Base-by-base conservation (phyloP, 2,113 vertebrate species). In the Hyperopisus bebe region DNA sequence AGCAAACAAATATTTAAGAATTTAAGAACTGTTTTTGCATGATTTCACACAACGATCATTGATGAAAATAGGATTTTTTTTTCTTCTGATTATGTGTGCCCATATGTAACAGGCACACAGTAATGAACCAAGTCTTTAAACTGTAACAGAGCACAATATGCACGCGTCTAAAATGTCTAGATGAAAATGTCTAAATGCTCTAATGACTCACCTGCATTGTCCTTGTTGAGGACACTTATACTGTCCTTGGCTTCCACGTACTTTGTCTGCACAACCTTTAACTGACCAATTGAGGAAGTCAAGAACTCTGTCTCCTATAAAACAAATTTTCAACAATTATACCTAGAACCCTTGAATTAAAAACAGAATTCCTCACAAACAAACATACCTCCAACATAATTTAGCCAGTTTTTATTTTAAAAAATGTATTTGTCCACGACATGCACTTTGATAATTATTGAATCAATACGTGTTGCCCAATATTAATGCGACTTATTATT, bases 231-330 rank as follows among this genome's bases (percentile, higher is more conserved):
- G 35, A 98, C 96, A 42, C 92, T 96, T 91, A 99, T 94, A 91
- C 97, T 97, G 66, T 99, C 97, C 94, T 98, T 98, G 77, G 98
- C 98, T 90, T 98, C 98, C 91, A 98, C 97, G 21, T 97, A 98
- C 93, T 98, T 99, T 21, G 96, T 97, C 94, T 98, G 98, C 3
- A 96, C 97, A 83, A 98, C 96, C 94, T 98, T 98, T 90, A 99
- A 94, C 94, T 99, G 98, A 6, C 96, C 95, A 42, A 99, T 97
- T 35, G 98, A 98, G 70, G 97, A 97, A 1, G 97, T 97, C 93
- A 98, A 91, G 92, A 99, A 99, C 91, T 99, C 98, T n/a, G 97
- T 94, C 91, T 99, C 98, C 97, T 99, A 91, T 10, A 91, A 93
- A 89, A 88, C 10, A 87, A 80, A 17, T 58, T n/a, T n/a, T 24